Conservation (phyloP, 2,797 vertebrate species). For the Falco naumanni region DNA sequence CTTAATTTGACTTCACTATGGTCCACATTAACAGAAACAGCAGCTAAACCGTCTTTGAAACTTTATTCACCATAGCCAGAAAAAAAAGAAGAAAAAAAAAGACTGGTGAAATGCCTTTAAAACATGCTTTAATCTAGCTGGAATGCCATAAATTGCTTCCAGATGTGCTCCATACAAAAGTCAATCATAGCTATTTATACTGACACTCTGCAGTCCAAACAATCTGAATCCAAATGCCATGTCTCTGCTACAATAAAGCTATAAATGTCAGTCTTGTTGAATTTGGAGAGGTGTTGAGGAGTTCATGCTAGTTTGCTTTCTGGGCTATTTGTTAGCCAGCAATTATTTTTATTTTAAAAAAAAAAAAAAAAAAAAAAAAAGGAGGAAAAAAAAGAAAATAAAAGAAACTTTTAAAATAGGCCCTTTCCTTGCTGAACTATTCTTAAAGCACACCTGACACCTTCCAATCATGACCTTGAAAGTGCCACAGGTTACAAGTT, state of each 20-base stretch:
- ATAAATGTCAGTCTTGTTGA: constrained; percentile 86
- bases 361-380: neutral
- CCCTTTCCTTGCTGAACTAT: constrained; percentile 32
- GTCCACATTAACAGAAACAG: constrained; percentile 82
- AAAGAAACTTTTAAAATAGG: constrained; percentile 51
- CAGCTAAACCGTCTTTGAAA: constrained; percentile 86
- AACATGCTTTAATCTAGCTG: constrained; percentile 87
- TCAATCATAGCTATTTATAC: constrained; percentile 87
- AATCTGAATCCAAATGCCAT: constrained; percentile 81
- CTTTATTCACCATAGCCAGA: constrained; percentile 82
- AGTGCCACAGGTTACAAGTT: constrained; percentile 72
- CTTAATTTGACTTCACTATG: constrained; percentile 84
- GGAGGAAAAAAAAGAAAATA: neutral
- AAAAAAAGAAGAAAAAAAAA: constrained; percentile 64
- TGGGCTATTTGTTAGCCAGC: constrained; percentile 75
- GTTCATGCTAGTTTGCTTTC: constrained; percentile 80
- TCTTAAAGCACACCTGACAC: constrained; percentile 74
- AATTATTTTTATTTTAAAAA: constrained; percentile 48
- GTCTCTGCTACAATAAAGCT: constrained; percentile 80
- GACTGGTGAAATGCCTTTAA: constrained; percentile 84
- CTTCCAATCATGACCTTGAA: constrained; percentile 68
- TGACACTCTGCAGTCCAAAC: constrained; percentile 84
- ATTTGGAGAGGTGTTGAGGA: constrained; percentile 83
- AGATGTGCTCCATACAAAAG: constrained; percentile 85
- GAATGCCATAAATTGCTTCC: constrained; percentile 91